phyloP scores from a whole-genome alignment of 1,140 invertebrate genomes.

The Octopus sinensis region DNA sequence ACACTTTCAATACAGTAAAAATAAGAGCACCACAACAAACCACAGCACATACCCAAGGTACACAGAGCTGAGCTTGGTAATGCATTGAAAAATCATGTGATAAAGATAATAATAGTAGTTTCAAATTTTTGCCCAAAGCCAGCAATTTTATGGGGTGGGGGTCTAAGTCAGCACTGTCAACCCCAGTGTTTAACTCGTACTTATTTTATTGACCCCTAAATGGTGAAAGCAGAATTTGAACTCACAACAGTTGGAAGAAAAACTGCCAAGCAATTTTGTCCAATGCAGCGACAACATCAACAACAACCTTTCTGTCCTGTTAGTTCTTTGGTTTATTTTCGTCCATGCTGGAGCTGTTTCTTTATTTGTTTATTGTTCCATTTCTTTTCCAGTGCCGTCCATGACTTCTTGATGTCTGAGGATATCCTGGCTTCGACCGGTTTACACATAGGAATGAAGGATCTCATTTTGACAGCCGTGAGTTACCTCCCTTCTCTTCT shows the following conservation, averaged over 20 bases:
- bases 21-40: no score
- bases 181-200: no score
- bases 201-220: neutral
- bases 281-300: neutral
- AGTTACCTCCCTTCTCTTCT: slow-evolving; percentile 46
- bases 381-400: slow-evolving; percentile 61
- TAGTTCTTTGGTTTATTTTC: neutral
- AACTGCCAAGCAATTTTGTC: neutral
- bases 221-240: neutral
- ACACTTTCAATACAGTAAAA: no score
- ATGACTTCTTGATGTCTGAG: slow-evolving; percentile 67
- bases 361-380: neutral
- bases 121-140: no score
- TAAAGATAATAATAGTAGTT: no score
- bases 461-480: slow-evolving; percentile 75
- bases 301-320: neutral
- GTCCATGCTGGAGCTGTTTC: neutral
- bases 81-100: no score
- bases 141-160: no score
- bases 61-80: no score
- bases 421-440: slow-evolving; percentile 70
- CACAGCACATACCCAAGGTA: no score
- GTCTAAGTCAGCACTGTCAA: no score
- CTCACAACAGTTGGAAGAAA: neutral
- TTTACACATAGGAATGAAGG: slow-evolving; percentile 73